Conservation (phyloP, 2,797 vertebrate species). For the Pogoniulus pusillus region DNA sequence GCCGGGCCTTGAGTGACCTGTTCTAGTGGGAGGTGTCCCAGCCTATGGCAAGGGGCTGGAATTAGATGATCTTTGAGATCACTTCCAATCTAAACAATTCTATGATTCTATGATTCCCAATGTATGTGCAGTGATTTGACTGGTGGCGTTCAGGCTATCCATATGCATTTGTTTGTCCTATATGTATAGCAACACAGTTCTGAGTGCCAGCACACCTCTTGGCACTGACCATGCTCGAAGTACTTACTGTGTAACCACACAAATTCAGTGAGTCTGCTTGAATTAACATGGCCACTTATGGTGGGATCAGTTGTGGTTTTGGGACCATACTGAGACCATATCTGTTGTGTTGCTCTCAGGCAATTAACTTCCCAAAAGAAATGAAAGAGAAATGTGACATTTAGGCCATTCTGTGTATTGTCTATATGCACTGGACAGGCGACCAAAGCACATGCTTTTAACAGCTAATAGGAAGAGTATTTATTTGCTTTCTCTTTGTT, state of each 20-base stretch:
- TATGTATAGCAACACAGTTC: background rate
- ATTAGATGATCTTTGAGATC: no score
- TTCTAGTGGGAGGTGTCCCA: no score
- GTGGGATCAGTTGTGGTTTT: rapidly evolving
- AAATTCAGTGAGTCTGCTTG: background rate
- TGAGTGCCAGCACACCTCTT: background rate
- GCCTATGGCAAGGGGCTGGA: no score
- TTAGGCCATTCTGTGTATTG: background rate
- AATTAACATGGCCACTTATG: background rate
- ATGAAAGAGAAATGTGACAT: background rate
- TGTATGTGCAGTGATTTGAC: background rate
- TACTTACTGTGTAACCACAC: background rate
- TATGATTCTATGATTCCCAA: no score
- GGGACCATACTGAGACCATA: background rate
- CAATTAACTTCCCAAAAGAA: background rate
- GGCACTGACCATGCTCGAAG: background rate
- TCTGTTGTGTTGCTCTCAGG: background rate
- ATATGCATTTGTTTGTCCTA: no score
- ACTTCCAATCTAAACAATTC: no score
- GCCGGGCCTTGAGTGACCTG: no score
- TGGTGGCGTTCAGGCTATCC: constrained; percentile 1
- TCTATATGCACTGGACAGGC: background rate
- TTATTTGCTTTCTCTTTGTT: constrained; percentile 51
- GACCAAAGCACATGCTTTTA: constrained; percentile 20
- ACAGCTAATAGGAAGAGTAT: background rate